Base-by-base conservation (phyloP, 2,113 vertebrate species). In the Eptatretus burgeri region DNA sequence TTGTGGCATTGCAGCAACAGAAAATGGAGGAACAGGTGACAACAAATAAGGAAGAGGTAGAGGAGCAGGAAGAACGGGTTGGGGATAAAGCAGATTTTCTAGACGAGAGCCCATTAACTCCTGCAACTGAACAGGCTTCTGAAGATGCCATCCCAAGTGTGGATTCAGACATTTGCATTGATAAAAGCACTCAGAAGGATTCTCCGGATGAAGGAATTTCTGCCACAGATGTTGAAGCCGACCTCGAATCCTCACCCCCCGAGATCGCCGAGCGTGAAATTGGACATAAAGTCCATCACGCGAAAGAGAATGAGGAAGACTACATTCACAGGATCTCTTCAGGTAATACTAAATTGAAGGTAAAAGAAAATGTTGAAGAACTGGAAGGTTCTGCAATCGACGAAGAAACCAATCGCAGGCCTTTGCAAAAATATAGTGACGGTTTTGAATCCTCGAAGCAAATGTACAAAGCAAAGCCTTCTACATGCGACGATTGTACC, bases 1-100 rank as follows among this genome's bases (percentile, higher is more conserved):
- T 74, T 1, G 73, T 74, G 64, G 70, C 66, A 67, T 69, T 74
- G 4, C 10, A 65, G 53, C 53, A 14, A 62, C 53, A 9, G 9
- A 11, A 14, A 10, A 20, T 63, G 2, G 20, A 49, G 14, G 27
- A 41, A 7, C 27, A 41, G 27, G 27, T 41, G 27, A 41, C 7
- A 7, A 7, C 27, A 41, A 41, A 41, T 41, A 20, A 62, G 9
- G 65, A 27, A 49, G 14, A 69, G 19, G 13, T 5, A 52, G 5
- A 62, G 19, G 2, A 0, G 65, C 74, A 51, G 65, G 66, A 14
- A 1, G 62, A n/a, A 20, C 64, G 10, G 52, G 68, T 60, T 62
- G 51, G 65, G 27, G 66, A 70, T 69, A 67, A 70, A 68, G 27
- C 27, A 41, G 27, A 41, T 41, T 41, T 41, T 41, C 27, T 41